A percentile compares a stretch with the other conserved stretches of the same genome.
Evolutionary conservation across 1,140 invertebrate genomes (phyloP).

Genomic region (Drosophila sp.): DNA sequence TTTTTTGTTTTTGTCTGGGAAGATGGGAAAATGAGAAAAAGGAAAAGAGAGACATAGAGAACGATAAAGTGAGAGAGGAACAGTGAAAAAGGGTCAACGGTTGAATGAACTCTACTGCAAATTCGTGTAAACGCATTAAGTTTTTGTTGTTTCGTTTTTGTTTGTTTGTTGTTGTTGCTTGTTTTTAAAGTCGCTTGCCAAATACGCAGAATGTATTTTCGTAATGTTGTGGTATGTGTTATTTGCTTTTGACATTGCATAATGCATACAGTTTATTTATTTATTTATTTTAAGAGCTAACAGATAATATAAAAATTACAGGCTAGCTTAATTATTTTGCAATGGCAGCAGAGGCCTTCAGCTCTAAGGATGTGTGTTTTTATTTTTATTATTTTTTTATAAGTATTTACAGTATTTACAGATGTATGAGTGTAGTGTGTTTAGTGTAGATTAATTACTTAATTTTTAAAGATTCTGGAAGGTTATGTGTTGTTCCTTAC

Average conservation of each 20-base stretch:
- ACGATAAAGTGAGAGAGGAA: slow-evolving; percentile 1
- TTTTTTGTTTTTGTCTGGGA: slow-evolving; percentile 28
- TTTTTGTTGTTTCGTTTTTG: slow-evolving; percentile 37
- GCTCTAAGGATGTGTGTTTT: too few relatives aligned
- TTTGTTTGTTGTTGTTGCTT: slow-evolving; percentile 2
- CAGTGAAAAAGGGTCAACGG: slow-evolving; percentile 78
- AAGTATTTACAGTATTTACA: too few relatives aligned
- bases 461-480: too few relatives aligned
- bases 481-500: too few relatives aligned
- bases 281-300: too few relatives aligned
- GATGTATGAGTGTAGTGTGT: too few relatives aligned
- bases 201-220: slow-evolving; percentile 62
- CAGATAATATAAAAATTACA: too few relatives aligned
- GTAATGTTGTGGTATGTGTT: slow-evolving; percentile 36
- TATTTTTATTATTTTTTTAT: too few relatives aligned
- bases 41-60: neutral
- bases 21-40: slow-evolving; percentile 5
- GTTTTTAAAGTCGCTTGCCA: slow-evolving; percentile 36
- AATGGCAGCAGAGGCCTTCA: too few relatives aligned
- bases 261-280: slow-evolving; percentile 44
- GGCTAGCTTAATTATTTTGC: too few relatives aligned
- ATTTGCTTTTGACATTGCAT: slow-evolving; percentile 50
- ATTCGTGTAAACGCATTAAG: slow-evolving; percentile 53
- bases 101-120: slow-evolving; percentile 77
- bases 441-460: too few relatives aligned